Base-by-base conservation (phyloP, 2,113 vertebrate genomes). In the Stigmatopora argus region DNA sequence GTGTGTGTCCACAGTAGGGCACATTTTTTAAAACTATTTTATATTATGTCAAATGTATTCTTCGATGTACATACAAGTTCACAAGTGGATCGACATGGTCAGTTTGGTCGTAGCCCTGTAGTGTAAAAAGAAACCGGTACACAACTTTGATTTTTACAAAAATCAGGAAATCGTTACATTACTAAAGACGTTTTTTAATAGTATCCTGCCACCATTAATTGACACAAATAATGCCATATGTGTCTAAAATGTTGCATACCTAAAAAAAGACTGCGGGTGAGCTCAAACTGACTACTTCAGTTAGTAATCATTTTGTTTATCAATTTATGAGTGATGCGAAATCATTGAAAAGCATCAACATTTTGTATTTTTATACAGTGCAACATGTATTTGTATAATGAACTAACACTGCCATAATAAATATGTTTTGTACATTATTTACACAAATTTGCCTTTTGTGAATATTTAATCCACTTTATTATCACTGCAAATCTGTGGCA, bases 351-450 rank as follows among this genome's bases (percentile, higher is more conserved):
- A 6, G 12, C 65, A 64, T 73, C 58, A 69, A 60, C 12, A 72
- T 70, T 66, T 83, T 76, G 62, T 78, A 78, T 87, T 84, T 86
- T 85, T 74, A 81, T 75, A 75, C 64, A 74, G 35, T 62, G 65
- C 15, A 74, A 74, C 77, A 76, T 60, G 34, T 78, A 66, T 73
- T 79, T 90, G 83, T 86, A 83, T 79, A 70, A 67, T 82, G 69
- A 84, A 84, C 80, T 81, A 85, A 88, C 82, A 86, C 64, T 88
- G 81, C 86, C 76, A 83, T 75, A 87, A 84, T 88, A 89, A 90
- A 90, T 66, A 46, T 85, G 72, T 65, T 87, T 89, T 88, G 77
- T 88, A 88, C 73, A 72, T 74, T 70, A 80, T 21, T 31, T 19
- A 38, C 31, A 52, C 47, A 52, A 51, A n/a, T 71, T 15, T 73